Percentiles rank a stretch among this genome's conserved stretches.
These are phyloP conservation scores for Heliconius hermathena DNA, from an alignment of 1,140 invertebrate genomes.

Conservation along the genomic window DNA sequence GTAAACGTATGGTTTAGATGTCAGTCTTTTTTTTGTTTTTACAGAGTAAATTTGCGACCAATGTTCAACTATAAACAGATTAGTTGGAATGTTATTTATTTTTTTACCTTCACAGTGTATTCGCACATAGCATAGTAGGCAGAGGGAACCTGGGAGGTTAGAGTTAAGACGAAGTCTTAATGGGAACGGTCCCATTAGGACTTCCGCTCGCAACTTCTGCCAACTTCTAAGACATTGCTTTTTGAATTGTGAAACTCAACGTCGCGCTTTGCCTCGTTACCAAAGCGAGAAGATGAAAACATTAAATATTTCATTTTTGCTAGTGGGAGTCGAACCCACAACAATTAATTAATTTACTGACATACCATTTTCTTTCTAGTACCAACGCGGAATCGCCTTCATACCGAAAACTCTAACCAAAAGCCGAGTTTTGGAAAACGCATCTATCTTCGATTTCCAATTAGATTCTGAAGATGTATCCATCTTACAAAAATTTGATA, in stretches of 20 bases:
- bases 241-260: not conserved
- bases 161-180: not conserved
- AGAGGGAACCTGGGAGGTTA: not conserved
- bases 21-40: too few relatives aligned
- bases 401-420: constrained; percentile 91
- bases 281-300: not conserved
- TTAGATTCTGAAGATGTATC: constrained; percentile 83
- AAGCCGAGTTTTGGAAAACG: constrained; percentile 86
- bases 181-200: too few relatives aligned
- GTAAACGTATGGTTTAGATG: too few relatives aligned
- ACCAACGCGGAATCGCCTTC: constrained; percentile 86
- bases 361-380: constrained; percentile 60
- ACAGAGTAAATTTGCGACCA: too few relatives aligned
- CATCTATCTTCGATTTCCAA: constrained; percentile 88
- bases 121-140: not conserved
- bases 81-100: too few relatives aligned
- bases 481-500: constrained; percentile 59
- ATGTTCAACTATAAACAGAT: too few relatives aligned
- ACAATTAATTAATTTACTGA: too few relatives aligned
- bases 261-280: not conserved
- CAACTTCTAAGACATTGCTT: not conserved
- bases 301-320: not conserved
- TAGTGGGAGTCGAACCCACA: not conserved
- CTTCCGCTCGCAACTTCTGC: too few relatives aligned
- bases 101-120: too few relatives aligned